phyloP scores from a whole-genome alignment of 1,140 invertebrate genomes.

The Piezodorus guildinii region DNA sequence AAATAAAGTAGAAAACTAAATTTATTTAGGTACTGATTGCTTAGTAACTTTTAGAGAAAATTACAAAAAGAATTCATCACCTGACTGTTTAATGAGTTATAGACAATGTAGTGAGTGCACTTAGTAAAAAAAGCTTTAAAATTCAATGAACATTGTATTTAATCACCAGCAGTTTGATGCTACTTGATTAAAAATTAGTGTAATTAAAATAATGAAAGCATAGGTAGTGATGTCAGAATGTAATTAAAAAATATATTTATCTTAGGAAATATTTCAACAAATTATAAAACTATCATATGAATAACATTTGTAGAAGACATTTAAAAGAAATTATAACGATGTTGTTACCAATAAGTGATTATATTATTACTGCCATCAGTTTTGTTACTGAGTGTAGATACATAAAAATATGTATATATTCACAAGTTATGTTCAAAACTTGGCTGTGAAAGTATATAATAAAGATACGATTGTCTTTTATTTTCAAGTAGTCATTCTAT shows the following conservation, averaged over 20 bases:
- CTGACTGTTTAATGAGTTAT: background rate
- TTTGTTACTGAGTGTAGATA: conserved; percentile 18
- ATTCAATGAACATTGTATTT: background rate
- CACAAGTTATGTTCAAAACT: conserved; percentile 23
- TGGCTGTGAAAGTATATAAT: conserved; percentile 22
- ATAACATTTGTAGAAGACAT: background rate
- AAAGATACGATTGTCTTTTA: conserved; percentile 6
- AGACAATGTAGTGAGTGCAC: conserved; percentile 20
- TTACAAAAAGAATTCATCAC: background rate
- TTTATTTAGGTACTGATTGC: background rate
- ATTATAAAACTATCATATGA: background rate
- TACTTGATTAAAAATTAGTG: conserved; percentile 3
- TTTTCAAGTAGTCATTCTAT: background rate
- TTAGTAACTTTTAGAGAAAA: background rate
- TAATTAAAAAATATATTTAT: conserved; percentile 8
- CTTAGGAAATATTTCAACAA: background rate
- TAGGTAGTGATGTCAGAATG: background rate
- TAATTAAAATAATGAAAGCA: conserved; percentile 2
- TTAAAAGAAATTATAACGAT: background rate
- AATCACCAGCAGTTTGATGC: background rate
- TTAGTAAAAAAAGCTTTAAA: conserved; percentile 13
- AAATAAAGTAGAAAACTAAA: no score
- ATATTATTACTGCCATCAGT: conserved; percentile 15
- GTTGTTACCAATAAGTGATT: conserved; percentile 7
- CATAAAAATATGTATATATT: background rate